Percentiles rank a stretch among this genome's conserved stretches.
phyloP scores from a whole-genome alignment of 2,888 invertebrate genomes.

The Steinernema carpocapsae region DNA sequence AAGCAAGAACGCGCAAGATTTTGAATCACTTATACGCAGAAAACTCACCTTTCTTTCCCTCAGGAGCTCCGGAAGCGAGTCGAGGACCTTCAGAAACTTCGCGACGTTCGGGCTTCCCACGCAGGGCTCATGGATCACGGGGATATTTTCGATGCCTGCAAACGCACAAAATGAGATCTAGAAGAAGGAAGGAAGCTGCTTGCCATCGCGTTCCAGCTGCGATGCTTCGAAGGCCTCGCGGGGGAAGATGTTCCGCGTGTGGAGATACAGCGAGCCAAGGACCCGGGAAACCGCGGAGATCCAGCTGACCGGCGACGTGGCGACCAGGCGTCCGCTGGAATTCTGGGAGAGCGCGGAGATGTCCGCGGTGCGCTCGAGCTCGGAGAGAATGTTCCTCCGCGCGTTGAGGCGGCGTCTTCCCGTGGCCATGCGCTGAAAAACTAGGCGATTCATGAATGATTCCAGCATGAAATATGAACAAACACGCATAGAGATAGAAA shows the following conservation, averaged over 20 bases:
- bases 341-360: background rate
- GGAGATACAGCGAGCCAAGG: background rate
- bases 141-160: background rate
- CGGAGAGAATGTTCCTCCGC: background rate
- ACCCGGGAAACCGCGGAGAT: constrained; percentile 15
- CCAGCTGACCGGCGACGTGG: background rate
- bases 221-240: background rate
- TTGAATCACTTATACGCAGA: background rate
- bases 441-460: too few species aligned
- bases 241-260: background rate
- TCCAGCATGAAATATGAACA: too few species aligned
- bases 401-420: background rate
- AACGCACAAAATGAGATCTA: background rate
- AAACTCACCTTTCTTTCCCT: background rate
- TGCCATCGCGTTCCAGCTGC: background rate
- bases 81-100: background rate
- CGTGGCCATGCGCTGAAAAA: too few species aligned
- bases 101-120: background rate
- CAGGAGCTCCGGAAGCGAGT: background rate
- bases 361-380: background rate
- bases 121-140: background rate
- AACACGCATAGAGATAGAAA: too few species aligned
- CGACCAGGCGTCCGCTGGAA: background rate
- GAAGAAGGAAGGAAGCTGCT: background rate
- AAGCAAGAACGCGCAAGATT: background rate